These are phyloP conservation scores for Muntiacus muntjak DNA, from an alignment of 2,113 vertebrate species.

Conservation along the genomic window DNA sequence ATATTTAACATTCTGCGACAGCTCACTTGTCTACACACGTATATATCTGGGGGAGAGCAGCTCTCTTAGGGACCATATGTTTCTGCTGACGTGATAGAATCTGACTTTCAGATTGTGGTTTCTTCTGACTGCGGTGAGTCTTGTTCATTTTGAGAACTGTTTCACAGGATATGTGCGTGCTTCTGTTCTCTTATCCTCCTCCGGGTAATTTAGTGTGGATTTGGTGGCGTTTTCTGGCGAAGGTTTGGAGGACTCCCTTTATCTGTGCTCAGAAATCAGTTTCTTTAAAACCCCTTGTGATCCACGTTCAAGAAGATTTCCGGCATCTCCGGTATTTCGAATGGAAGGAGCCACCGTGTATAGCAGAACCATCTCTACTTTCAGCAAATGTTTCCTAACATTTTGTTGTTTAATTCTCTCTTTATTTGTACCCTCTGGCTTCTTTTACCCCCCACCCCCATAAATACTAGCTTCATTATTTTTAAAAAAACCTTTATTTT, in stretches of 20 bases:
- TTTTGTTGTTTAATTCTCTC: neutral
- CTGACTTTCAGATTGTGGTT: neutral
- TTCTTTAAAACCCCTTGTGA: neutral
- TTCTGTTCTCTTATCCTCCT: no score
- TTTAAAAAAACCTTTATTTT: neutral
- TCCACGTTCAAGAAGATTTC: fast-evolving
- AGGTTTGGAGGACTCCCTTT: neutral
- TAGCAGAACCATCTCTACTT: fast-evolving
- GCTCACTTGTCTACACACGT: neutral
- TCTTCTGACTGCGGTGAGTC: fast-evolving
- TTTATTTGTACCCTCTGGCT: neutral
- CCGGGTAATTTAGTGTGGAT: no score
- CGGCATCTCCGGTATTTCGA: fast-evolving
- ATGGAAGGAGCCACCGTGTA: fast-evolving
- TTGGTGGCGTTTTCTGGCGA: neutral
- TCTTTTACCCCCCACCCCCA: neutral
- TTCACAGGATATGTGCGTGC: neutral
- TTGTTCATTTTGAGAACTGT: neutral
- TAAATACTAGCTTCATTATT: neutral
- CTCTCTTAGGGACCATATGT: fast-evolving
- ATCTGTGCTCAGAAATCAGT: neutral
- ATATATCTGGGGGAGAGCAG: fast-evolving
- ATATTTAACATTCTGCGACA: fast-evolving
- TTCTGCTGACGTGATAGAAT: neutral
- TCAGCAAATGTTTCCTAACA: neutral